Percentiles rank a stretch among this genome's conserved stretches.
These are phyloP conservation scores for Heliothis virescens DNA, from an alignment of 1,140 invertebrate species.

Conservation along the genomic window DNA sequence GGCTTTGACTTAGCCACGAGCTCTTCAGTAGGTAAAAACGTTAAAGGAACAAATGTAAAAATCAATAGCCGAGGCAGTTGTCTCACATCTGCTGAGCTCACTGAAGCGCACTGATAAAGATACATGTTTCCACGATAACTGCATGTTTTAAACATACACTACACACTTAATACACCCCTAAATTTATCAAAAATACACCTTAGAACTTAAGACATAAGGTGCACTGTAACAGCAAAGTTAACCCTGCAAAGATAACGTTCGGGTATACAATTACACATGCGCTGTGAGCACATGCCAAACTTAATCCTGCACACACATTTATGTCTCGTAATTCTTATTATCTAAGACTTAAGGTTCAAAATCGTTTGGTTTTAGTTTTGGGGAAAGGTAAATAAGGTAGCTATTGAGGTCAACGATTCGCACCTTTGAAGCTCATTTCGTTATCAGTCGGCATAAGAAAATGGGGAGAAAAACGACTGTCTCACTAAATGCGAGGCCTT, in stretches of 20 bases:
- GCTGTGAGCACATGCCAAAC: conserved; percentile 16
- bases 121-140: conserved; percentile 37
- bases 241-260: conserved; percentile 33
- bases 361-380: neutral
- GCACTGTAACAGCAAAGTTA: neutral
- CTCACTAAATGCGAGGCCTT: conserved; percentile 5
- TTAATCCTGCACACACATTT: neutral
- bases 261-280: conserved; percentile 41
- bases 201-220: neutral
- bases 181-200: neutral
- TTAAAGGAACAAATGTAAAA: neutral
- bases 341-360: neutral
- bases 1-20: too few species aligned
- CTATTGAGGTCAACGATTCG: conserved; percentile 48
- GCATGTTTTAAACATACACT: conserved; percentile 18
- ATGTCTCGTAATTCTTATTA: neutral
- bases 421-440: conserved; percentile 47
- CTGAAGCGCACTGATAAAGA: conserved; percentile 40
- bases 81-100: conserved; percentile 43
- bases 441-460: conserved; percentile 47
- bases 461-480: conserved; percentile 41
- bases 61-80: conserved; percentile 23
- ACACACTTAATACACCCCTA: neutral
- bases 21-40: too few species aligned
- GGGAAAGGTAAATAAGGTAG: neutral